Percentiles rank a stretch among this genome's conserved stretches.
phyloP scores from a whole-genome alignment of 2,888 invertebrate species.

The Polydesmus complanatus region DNA sequence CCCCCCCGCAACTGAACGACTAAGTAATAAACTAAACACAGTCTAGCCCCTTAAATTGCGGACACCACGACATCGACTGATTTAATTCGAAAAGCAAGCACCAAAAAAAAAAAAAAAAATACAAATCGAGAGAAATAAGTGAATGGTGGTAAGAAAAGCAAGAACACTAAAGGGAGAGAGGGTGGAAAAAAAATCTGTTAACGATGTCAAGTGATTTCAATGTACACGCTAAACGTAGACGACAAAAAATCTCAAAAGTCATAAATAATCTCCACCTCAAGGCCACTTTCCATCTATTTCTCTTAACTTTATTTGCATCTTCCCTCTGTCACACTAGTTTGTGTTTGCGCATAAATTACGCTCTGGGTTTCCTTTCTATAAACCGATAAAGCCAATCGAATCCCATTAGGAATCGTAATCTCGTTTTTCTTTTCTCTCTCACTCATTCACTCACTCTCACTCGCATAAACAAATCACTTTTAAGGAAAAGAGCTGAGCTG shows the following conservation, averaged over 20 bases:
- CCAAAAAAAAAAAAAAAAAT: not conserved
- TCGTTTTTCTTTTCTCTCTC: not conserved
- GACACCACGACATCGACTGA: too few relatives aligned
- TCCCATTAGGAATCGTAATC: not conserved
- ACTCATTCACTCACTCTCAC: not conserved
- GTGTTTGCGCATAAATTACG: not conserved
- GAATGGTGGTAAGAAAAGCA: not conserved
- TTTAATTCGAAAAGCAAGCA: not conserved
- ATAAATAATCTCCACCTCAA: not conserved
- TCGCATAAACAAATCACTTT: not conserved
- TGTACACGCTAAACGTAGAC: too few relatives aligned
- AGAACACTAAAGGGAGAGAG: not conserved
- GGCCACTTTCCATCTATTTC: not conserved
- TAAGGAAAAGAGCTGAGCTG: too few relatives aligned
- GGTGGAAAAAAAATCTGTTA: not conserved
- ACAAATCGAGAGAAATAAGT: not conserved
- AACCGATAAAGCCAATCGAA: not conserved
- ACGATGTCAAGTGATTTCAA: too few relatives aligned
- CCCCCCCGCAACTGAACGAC: too few relatives aligned
- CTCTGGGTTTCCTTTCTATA: not conserved
- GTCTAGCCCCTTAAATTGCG: too few relatives aligned
- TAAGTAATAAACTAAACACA: too few relatives aligned
- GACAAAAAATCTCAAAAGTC: too few relatives aligned
- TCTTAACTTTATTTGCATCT: not conserved
- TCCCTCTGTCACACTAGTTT: not conserved